Base-by-base conservation (phyloP, 2,888 invertebrate genomes). In the Dynastes maya region DNA sequence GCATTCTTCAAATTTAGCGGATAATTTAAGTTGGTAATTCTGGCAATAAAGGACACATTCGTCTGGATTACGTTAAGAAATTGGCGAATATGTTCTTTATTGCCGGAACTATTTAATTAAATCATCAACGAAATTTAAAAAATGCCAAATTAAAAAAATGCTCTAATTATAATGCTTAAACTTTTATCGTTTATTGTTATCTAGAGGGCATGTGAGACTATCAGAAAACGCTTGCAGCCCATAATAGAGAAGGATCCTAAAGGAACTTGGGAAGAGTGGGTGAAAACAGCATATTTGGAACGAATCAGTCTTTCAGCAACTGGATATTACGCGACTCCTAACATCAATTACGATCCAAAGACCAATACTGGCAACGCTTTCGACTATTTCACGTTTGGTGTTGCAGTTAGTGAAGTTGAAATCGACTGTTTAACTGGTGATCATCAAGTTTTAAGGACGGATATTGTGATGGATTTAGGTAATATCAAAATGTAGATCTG, bases 371-470 rank as follows among this genome's bases (percentile, higher is more conserved):
- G 96, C 2, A 91, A 89, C 74, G 91, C 94, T 2, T 97, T 95
- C 85, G 94, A 93, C 85, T 98, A 98, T 86, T 97, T 91, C 85
- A 95, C 97, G 0, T 96, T 92, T 86, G 98, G 98, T 0, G 95
- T 92, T 0, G 96, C 96, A 5, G 94, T 95, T 83, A 93, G 95
- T 0, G 96, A 96, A 87, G 97, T 98, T 1, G 97, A 98, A 91
- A 94, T 98, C 32, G 98, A 98, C 88, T 97, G 97, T 83, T 90
- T 98, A 0, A 98, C 97, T 32, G 98, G 98, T 6, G 98, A 98
- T 86, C 97, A 98, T 88, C 93, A 94, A 90, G 94, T 98, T 1
- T 88, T 97, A 51, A 91, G 95, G 85, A 95, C 96, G 0, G 97
- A 98, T 85, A 98, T 98, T 83, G 97, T 98, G 0, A 98, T 98